Conservation (phyloP, 2,113 vertebrate species). For the Brevimyrus niger region DNA sequence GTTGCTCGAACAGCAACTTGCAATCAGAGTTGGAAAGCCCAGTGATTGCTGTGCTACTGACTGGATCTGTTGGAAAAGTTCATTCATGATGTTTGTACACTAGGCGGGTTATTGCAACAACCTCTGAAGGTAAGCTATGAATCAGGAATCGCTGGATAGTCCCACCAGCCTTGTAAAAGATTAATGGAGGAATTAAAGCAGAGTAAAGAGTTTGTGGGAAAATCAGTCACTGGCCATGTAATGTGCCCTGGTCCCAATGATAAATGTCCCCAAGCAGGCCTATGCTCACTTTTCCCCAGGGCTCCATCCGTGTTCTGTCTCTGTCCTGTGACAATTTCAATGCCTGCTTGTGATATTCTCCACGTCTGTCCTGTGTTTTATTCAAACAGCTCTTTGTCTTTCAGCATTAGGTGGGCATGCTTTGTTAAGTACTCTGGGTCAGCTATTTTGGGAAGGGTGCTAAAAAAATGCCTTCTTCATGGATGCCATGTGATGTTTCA, state of each 20-base stretch:
- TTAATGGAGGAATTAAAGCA: neutral
- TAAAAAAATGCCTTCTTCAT: neutral
- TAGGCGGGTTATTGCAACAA: neutral
- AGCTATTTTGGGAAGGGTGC: conserved; percentile 1
- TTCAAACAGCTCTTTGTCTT: neutral
- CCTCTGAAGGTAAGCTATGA: neutral
- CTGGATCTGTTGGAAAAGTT: neutral
- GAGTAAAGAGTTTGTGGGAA: neutral
- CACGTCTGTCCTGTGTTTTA: conserved; percentile 3
- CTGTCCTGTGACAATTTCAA: neutral
- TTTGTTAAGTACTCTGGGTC: neutral
- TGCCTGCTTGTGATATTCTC: conserved; percentile 1
- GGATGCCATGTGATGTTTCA: neutral
- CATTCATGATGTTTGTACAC: neutral
- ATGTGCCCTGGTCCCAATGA: neutral
- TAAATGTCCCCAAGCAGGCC: neutral
- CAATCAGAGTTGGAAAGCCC: neutral
- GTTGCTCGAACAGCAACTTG: neutral
- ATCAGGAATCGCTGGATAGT: neutral
- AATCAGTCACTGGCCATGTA: neutral
- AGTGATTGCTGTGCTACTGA: neutral
- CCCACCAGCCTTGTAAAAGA: neutral
- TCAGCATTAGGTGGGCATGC: neutral
- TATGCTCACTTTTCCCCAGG: neutral
- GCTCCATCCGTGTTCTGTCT: neutral